phyloP scores from a whole-genome alignment of 1,140 invertebrate genomes.

The Vanessa atalanta region DNA sequence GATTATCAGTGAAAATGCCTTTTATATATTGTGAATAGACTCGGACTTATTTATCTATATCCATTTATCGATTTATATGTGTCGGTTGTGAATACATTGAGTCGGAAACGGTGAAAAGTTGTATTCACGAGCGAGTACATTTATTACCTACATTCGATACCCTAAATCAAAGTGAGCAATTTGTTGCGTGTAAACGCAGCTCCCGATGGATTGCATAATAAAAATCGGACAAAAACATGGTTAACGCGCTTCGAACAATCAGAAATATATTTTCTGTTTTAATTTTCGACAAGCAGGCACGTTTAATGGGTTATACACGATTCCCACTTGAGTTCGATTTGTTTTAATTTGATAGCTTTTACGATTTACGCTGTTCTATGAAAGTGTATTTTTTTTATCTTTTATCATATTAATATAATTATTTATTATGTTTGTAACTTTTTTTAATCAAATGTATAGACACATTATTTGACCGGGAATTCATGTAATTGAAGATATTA shows the following conservation, averaged over 20 bases:
- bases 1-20: conserved; percentile 16
- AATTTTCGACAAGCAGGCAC: conserved; percentile 75
- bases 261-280: conserved; percentile 72
- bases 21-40: conserved; percentile 22
- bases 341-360: conserved; percentile 65
- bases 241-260: conserved; percentile 58
- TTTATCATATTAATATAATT: neutral
- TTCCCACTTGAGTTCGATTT: conserved; percentile 75
- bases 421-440: no score
- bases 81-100: conserved; percentile 30
- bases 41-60: conserved; percentile 17
- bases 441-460: no score
- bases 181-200: conserved; percentile 66
- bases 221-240: conserved; percentile 64
- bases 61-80: conserved; percentile 21
- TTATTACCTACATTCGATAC: conserved; percentile 39
- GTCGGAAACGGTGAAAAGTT: conserved; percentile 32
- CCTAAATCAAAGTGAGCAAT: conserved; percentile 68
- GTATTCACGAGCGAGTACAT: conserved; percentile 38
- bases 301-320: conserved; percentile 71
- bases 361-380: conserved; percentile 36
- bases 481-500: no score
- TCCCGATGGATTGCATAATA: conserved; percentile 64
- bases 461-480: no score
- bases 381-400: neutral